phyloP scores from a whole-genome alignment of 2,113 vertebrate genomes.

The Dipodomys ordii region DNA sequence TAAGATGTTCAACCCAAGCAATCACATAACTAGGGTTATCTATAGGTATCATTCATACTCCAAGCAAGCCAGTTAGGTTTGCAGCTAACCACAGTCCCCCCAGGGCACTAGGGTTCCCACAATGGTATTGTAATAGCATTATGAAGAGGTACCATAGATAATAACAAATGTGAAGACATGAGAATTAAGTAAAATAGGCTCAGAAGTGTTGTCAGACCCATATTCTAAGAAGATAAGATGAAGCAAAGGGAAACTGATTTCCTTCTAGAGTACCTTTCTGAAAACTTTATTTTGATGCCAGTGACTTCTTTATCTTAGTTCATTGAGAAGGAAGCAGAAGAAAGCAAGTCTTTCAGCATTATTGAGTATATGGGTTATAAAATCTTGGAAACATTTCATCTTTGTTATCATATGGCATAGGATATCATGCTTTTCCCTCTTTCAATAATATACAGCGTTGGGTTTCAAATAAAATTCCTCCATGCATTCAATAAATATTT shows the following conservation, averaged over 20 bases:
- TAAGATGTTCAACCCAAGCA: too few species aligned
- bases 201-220: not conserved
- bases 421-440: not conserved
- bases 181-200: not conserved
- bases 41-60: too few species aligned
- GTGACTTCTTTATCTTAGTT: not conserved
- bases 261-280: not conserved
- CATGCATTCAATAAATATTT: slow-evolving; percentile 31
- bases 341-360: not conserved
- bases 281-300: not conserved
- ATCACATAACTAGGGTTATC: too few species aligned
- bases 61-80: too few species aligned
- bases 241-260: not conserved
- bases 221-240: not conserved
- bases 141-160: not conserved
- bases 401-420: not conserved
- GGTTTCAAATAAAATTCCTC: not conserved
- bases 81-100: too few species aligned
- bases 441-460: not conserved
- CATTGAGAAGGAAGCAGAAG: not conserved
- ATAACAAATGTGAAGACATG: not conserved
- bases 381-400: not conserved
- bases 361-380: not conserved
- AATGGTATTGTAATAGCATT: not conserved
- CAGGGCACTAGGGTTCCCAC: too few species aligned